phyloP scores from a whole-genome alignment of 1,140 invertebrate species.

The Bombus confusus region DNA sequence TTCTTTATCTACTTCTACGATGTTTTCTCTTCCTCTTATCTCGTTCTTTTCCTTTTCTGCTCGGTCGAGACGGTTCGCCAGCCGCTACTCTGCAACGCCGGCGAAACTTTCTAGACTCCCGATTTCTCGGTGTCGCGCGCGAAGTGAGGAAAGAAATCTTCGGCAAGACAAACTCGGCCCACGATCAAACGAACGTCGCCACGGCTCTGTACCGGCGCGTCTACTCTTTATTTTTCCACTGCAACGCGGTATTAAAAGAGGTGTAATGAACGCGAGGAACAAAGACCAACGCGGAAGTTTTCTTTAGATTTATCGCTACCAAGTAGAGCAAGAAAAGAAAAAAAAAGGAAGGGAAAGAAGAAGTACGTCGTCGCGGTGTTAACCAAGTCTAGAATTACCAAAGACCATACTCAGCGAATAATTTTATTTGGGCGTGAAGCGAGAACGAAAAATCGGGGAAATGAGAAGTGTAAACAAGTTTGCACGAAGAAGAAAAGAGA shows the following conservation, averaged over 20 bases:
- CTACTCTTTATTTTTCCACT: not conserved
- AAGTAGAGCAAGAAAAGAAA: not conserved
- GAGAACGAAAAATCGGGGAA: conserved; percentile 55
- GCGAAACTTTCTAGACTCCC: conserved; percentile 2
- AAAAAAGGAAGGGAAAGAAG: not conserved
- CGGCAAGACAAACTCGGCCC: not conserved
- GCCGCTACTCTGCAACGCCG: not conserved
- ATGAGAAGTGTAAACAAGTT: conserved; percentile 55
- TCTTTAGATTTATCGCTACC: conserved; percentile 34
- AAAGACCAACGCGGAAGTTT: conserved; percentile 32
- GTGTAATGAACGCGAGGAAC: conserved; percentile 24
- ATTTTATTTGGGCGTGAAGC: conserved; percentile 51
- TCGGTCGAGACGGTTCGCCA: not conserved
- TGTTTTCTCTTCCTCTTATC: not conserved
- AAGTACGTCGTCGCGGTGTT: conserved; percentile 12
- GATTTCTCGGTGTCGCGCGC: conserved; percentile 18
- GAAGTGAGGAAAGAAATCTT: not conserved
- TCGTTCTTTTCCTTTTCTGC: not conserved
- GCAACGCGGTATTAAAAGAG: not conserved
- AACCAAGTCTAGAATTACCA: not conserved
- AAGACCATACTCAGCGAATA: not conserved
- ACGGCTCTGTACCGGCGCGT: too few species aligned
- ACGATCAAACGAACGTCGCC: not conserved
- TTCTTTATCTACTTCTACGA: not conserved
- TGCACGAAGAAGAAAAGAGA: not conserved